Evolutionary conservation across 2,888 invertebrate genomes (phyloP), one percentile per base, ranked within the genome.

Genomic region (Drosophila percnosoma): DNA sequence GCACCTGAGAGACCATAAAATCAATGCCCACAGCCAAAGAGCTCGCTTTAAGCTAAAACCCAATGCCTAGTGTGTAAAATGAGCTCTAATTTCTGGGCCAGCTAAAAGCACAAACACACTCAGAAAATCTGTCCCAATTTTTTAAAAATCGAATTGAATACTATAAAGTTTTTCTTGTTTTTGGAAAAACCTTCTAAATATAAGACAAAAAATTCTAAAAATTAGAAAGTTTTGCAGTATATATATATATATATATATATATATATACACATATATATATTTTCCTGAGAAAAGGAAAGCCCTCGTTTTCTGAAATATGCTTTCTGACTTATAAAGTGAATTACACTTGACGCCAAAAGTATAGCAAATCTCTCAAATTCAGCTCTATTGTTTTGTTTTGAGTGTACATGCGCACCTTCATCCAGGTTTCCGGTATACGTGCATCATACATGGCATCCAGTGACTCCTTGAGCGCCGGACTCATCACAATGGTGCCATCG

Each of bases 401-500:
- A 24, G 24, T 45, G 24, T 24, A 61, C 11, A 52, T n/a, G 63
- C 86, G 76, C 84, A 96, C 97, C 95, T 97, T 98, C 89, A 96
- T 95, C 99, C 99, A 99, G 71, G 95, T 95, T 70, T 96, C 96
- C 0, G 99, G 99, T 79, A 99, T 97, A 73, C 98, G 95, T 2
- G 99, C 99, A 92, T 99, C 99, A 91, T 98, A 99, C 98, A 99
- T 99, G 18, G 98, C 97, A 92, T 99, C 98, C 40, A 99, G 94
- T 0, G 98, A 97, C 82, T 97, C 97, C 72, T 97, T 94, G 36
- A 99, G 94, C 29, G 95, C 96, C 91, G 98, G 97, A 90, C 98
- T 98, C 99, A 99, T 99, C 33, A 99, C 97, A 83, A 99, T 99
- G 0, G 98, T 99, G 38, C 99, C 99, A 90, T 99, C 99, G 76